Percentiles rank a stretch among this genome's conserved stretches.
phyloP scores from a whole-genome alignment of 2,113 vertebrate species.

The Colossoma macropomum region DNA sequence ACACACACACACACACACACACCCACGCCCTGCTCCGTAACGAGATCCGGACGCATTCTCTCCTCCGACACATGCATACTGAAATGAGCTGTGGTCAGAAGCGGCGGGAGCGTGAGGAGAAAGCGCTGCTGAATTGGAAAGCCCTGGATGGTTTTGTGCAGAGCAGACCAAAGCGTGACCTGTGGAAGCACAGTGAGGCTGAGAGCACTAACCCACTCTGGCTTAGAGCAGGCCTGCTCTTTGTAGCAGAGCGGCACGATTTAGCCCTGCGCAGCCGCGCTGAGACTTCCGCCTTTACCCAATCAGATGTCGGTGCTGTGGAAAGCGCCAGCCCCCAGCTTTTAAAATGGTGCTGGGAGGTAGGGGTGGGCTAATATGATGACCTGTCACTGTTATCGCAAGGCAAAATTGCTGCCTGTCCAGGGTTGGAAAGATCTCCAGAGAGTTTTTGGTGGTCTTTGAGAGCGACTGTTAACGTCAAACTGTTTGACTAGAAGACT shows the following conservation, averaged over 20 bases:
- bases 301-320: slow-evolving; percentile 57
- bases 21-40: slow-evolving; percentile 9
- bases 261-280: slow-evolving; percentile 24
- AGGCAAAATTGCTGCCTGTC: too few relatives aligned
- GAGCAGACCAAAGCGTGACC: background rate
- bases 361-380: too few relatives aligned
- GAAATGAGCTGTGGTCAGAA: background rate
- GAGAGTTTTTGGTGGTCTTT: too few relatives aligned
- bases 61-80: slow-evolving; percentile 6
- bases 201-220: slow-evolving; percentile 29
- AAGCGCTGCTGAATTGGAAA: background rate
- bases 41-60: background rate
- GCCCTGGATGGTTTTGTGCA: slow-evolving; percentile 8
- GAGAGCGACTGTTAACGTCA: too few relatives aligned
- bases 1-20: slow-evolving; percentile 27
- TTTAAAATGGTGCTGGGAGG: slow-evolving; percentile 40
- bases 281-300: slow-evolving; percentile 49
- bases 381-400: too few relatives aligned
- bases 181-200: slow-evolving; percentile 6
- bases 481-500: too few relatives aligned
- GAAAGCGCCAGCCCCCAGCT: slow-evolving; percentile 28
- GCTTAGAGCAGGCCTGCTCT: slow-evolving; percentile 44
- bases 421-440: too few relatives aligned
- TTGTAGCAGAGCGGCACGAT: slow-evolving; percentile 33
- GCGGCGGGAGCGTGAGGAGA: background rate